Evolutionary conservation across 2,888 invertebrate species (phyloP).

Genomic region (Archaeoteleia sp.): DNA sequence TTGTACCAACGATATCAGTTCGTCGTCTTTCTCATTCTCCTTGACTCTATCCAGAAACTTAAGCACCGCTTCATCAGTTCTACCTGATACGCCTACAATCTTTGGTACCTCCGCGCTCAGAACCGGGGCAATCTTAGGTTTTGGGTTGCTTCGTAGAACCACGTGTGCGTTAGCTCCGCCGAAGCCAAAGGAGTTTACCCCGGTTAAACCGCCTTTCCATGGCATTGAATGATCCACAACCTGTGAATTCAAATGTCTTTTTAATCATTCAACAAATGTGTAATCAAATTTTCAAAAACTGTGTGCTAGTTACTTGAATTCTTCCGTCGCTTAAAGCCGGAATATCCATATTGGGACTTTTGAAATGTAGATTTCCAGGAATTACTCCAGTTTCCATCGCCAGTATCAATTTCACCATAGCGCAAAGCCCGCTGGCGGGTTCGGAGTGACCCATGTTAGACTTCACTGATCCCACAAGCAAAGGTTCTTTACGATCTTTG

Average conservation of each 20-base stretch:
- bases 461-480: conserved; percentile 96
- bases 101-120: conserved; percentile 78
- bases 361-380: conserved; percentile 94
- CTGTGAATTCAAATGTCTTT: conserved; percentile 10
- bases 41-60: conserved; percentile 80
- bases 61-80: conserved; percentile 87
- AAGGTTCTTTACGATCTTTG: conserved; percentile 84
- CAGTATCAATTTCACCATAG: conserved; percentile 92
- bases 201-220: conserved; percentile 94
- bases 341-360: conserved; percentile 90
- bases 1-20: conserved; percentile 86
- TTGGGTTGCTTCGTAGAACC: conserved; percentile 86
- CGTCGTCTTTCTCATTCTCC: conserved; percentile 79
- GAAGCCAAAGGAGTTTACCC: conserved; percentile 97
- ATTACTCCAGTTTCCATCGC: conserved; percentile 94
- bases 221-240: conserved; percentile 89
- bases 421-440: conserved; percentile 92
- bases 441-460: conserved; percentile 99
- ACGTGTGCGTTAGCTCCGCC: conserved; percentile 98
- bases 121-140: conserved; percentile 79
- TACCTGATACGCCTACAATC: conserved; percentile 87
- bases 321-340: conserved; percentile 93
- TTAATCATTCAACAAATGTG: no score
- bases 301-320: conserved; percentile 77
- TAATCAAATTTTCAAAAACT: conserved; percentile 4